phyloP scores from a whole-genome alignment of 2,797 vertebrate species.

The Schizopygopsis malacanthus region DNA sequence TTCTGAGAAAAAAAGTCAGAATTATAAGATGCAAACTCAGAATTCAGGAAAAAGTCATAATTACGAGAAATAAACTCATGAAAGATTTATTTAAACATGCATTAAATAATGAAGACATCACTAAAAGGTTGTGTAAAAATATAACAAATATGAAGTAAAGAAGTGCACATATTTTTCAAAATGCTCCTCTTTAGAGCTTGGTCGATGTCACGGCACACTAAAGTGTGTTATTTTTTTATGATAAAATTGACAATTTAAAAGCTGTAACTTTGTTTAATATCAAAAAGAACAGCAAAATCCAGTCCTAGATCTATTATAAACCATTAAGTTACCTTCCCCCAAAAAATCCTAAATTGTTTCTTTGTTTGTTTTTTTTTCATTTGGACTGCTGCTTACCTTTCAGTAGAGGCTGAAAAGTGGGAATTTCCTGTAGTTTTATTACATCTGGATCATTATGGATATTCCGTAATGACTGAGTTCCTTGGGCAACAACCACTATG shows the following conservation, averaged over 20 bases:
- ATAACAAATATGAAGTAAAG: background rate
- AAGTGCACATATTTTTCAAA: background rate
- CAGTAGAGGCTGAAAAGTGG: conserved; percentile 95
- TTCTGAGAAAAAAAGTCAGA: too few species aligned
- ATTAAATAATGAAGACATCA: background rate
- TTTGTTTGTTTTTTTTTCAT: background rate
- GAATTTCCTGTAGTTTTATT: conserved; percentile 98
- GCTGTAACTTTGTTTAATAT: background rate
- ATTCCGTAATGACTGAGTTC: conserved; percentile 89
- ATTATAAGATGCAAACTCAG: too few species aligned
- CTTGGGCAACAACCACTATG: conserved; percentile 93
- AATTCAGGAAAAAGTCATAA: background rate
- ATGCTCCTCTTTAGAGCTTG: background rate
- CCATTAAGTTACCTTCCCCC: background rate
- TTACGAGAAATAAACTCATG: background rate
- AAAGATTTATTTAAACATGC: background rate
- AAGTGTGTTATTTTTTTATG: too few species aligned
- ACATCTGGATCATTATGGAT: conserved; percentile 97
- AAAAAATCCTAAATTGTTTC: too few species aligned
- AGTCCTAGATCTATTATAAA: background rate
- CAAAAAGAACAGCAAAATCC: background rate
- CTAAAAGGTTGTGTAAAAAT: background rate
- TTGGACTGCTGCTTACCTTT: conserved; percentile 82
- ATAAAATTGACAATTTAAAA: background rate
- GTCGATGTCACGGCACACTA: background rate